A percentile compares a stretch with the other conserved stretches of the same genome.
Evolutionary conservation across 2,113 vertebrate species (phyloP).

Genomic region (Poecile atricapillus): DNA sequence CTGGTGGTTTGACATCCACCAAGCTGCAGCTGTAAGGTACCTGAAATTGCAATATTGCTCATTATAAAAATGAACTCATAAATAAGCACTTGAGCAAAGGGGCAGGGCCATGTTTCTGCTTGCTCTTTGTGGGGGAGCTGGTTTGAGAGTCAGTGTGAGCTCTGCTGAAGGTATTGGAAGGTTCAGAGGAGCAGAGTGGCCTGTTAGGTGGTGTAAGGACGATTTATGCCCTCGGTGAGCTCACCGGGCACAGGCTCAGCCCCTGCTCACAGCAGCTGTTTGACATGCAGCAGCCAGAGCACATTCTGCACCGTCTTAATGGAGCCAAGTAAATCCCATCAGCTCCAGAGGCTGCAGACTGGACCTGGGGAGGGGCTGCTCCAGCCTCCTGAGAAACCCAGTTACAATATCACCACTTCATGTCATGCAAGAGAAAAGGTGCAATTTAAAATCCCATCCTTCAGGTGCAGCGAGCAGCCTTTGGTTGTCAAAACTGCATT

Average conservation of each 20-base stretch:
- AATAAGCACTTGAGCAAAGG: background rate
- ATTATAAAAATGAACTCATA: accelerated
- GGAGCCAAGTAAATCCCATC: slow-evolving; percentile 65
- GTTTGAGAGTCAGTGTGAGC: background rate
- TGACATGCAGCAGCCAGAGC: slow-evolving; percentile 16
- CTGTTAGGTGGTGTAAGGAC: accelerated
- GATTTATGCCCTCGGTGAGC: background rate
- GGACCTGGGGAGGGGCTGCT: slow-evolving; percentile 60
- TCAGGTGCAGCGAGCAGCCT: background rate
- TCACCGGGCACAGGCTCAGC: background rate
- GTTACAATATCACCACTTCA: slow-evolving; percentile 50
- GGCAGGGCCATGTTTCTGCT: accelerated
- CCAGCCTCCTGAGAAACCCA: slow-evolving; percentile 28
- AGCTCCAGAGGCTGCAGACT: slow-evolving; percentile 19
- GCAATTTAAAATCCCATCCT: slow-evolving; percentile 68
- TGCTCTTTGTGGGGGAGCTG: background rate
- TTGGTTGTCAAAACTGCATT: slow-evolving; percentile 43
- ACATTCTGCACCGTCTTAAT: slow-evolving; percentile 12
- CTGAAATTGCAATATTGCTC: accelerated
- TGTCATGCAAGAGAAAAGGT: slow-evolving; percentile 68
- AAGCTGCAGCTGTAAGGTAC: background rate
- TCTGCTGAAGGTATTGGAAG: accelerated
- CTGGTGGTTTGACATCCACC: accelerated
- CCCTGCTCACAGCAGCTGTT: background rate
- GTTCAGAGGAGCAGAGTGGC: background rate